Evolutionary conservation across 2,888 invertebrate species (phyloP), one percentile per base, ranked within the genome.

Genomic region (Pasiphila rectangulata): DNA sequence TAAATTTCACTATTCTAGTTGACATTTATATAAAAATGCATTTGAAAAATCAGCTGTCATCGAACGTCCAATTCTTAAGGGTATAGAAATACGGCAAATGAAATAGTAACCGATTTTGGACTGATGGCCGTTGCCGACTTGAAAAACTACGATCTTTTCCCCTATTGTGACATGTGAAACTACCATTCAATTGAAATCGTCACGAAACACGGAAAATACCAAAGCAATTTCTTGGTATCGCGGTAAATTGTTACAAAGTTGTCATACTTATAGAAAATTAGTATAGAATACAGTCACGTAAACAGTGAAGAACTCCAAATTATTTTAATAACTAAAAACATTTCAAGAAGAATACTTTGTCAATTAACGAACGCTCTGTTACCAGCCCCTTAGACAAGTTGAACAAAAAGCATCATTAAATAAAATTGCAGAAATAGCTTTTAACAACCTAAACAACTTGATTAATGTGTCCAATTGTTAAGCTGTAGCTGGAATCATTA

Each of bases 41-140:
- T 43, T 41, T 40, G 42, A 45, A 39, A 54, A 40, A 49, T 46
- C 48, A 45, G 50, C 34, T 52, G 51, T 53, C 53, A 42, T 35
- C 46, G 43, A 37, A 32, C 23, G 46, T 39, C 36, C 40, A 47
- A 55, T 45, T 46, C 37, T 40, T 37, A 6, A 16, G 51, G 41
- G 46, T 47, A 40, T 40, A 34, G 46, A 46, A 36, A 46, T 50
- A 46, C 40, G 34, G 39, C 29, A 36, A 32, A 45, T 12, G 24
- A 29, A 45, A 34, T 41, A 16, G 32, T 23, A 6, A 29, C 15
- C 4, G 23, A 16, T 29, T 27, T 39, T 25, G 23, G 9, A 21
- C 9, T 30, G 20, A 20, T 10, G 13, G 15, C 3, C n/a, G 23
- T 15, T 35, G 12, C 34, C 35, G 44, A 36, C 36, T 40, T 44